Evolutionary conservation across 2,888 invertebrate genomes (phyloP), one percentile per base, ranked within the genome.

Genomic region (Harpagoxenus sublaevis): DNA sequence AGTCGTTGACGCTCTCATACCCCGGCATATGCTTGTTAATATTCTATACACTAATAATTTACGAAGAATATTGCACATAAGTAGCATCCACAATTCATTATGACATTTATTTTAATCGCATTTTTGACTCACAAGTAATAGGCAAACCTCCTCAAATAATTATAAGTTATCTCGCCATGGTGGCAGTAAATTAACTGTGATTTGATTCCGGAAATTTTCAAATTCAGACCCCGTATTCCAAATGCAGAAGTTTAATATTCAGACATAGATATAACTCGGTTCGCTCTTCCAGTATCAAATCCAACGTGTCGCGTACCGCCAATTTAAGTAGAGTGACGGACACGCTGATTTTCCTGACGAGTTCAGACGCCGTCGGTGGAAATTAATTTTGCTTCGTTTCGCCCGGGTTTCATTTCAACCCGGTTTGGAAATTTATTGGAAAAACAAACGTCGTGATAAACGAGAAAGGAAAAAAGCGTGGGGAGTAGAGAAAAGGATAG

Each of bases 371-470:
- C 23, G 23, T 87, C 88, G 83, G 86, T 83, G 87, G 87, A 88
- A 90, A 90, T 90, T 89, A 91, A 90, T 91, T 89, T 89, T 82
- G 85, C 91, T 90, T 91, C 90, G 91, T 89, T 90, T 90, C 85
- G 75, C 60, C 74, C 51, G 28, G 60, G 65, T 84, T 77, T 81
- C 77, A 77, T 87, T 87, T 78, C 70, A 66, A 42, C 55, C 23
- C 15, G 23, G 66, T 84, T 71, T 66, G 70, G 84, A 87, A 90
- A 91, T 85, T 85, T 84, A 79, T 65, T 57, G 84, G 66, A 68
- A 84, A 86, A 88, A 89, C 82, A 89, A 89, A 86, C 78, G 88
- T 84, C 45, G 45, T 10, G 9, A 51, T 42, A 78, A 57, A 28
- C 48, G 83, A 60, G 62, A 68, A 63, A 57, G 45, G 53, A 70